Conservation (phyloP, 1,140 invertebrate species). For the Heliconius hewitsoni region DNA sequence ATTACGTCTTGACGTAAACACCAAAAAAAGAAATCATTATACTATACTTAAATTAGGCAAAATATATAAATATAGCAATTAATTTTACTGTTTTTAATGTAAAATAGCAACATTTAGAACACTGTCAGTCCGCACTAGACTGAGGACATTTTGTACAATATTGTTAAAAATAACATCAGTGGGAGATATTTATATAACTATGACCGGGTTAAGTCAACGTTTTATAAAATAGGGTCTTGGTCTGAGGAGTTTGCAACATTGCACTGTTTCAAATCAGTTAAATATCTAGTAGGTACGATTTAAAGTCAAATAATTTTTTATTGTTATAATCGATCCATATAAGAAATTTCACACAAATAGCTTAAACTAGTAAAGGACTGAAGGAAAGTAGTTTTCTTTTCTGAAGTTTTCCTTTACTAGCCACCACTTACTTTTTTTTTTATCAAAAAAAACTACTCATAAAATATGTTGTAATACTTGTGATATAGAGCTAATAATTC, state of each 20-base stretch:
- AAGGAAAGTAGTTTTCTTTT: no score
- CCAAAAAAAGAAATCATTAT: no score
- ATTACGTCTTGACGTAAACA: no score
- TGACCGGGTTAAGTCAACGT: constrained; percentile 73
- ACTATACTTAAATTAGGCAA: no score
- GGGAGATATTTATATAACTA: constrained; percentile 72
- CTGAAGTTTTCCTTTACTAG: no score
- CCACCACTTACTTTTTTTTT: no score
- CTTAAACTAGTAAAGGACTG: no score
- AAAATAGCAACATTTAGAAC: constrained; percentile 39
- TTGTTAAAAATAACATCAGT: constrained; percentile 66
- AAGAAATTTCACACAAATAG: no score
- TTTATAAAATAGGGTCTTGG: constrained; percentile 45
- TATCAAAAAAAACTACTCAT: no score
- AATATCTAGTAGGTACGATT: not conserved
- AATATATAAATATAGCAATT: constrained; percentile 68
- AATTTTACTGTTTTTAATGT: constrained; percentile 65
- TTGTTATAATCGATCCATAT: not conserved
- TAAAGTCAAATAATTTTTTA: not conserved
- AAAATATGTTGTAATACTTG: no score
- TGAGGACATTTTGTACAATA: constrained; percentile 59
- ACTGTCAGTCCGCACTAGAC: constrained; percentile 47
- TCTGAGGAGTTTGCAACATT: constrained; percentile 9
- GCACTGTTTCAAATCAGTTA: not conserved
- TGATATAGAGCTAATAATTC: no score